phyloP scores from a whole-genome alignment of 2,888 invertebrate species.

The Drosophila affinis region DNA sequence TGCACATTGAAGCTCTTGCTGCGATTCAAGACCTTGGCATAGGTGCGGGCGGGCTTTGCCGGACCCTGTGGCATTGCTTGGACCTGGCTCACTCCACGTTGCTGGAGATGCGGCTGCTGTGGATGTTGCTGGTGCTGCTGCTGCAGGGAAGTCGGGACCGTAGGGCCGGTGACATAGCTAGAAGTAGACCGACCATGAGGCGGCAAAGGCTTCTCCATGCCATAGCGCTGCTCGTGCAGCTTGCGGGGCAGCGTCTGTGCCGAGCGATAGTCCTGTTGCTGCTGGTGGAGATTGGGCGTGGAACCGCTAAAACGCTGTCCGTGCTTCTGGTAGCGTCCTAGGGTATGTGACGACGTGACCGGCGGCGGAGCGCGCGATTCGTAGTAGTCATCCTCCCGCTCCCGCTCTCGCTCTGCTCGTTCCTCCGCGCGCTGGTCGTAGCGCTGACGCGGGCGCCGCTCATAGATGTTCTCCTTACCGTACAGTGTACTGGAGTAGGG shows the following conservation, averaged over 20 bases:
- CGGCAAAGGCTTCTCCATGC: conserved; percentile 39
- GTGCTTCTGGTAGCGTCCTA: conserved; percentile 93
- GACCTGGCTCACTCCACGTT: background rate
- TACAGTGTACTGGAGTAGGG: conserved; percentile 93
- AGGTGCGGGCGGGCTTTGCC: conserved; percentile 91
- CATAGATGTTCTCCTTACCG: conserved; percentile 93
- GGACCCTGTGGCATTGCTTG: conserved; percentile 85
- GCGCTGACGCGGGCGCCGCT: conserved; percentile 80
- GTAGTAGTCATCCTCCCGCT: conserved; percentile 64
- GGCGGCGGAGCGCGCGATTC: conserved; percentile 45
- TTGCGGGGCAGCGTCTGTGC: conserved; percentile 92
- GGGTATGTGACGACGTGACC: conserved; percentile 85
- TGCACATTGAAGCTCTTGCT: conserved; percentile 95
- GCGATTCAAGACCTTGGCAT: conserved; percentile 88
- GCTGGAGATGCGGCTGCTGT: conserved; percentile 1
- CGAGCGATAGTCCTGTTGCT: conserved; percentile 85
- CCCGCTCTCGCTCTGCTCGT: conserved; percentile 26
- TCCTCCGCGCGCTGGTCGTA: conserved; percentile 24
- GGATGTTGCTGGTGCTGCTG: conserved; percentile 8
- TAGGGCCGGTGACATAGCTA: background rate
- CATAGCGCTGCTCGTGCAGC: conserved; percentile 78
- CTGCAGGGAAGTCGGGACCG: background rate
- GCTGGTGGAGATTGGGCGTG: conserved; percentile 84
- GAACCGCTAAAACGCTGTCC: conserved; percentile 88
- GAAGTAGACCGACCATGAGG: background rate